Base-by-base conservation (phyloP, 2,113 vertebrate species). In the Perca flavescens region DNA sequence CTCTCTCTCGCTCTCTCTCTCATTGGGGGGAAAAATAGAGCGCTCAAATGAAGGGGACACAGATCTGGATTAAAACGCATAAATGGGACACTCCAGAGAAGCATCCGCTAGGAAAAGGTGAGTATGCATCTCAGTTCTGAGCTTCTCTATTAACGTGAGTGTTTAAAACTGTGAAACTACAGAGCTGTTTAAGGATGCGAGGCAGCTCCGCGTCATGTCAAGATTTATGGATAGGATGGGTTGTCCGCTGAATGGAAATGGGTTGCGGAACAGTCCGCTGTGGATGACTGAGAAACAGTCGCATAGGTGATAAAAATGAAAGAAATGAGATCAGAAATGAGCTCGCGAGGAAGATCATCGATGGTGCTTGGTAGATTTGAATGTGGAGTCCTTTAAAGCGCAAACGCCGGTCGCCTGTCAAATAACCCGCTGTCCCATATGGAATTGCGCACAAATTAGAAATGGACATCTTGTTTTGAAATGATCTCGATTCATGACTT, bases 61-160 rank as follows among this genome's bases (percentile, higher is more conserved):
- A 84, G 92, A 92, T 91, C 90, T 91, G 90, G 91, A 92, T 90
- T 91, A 89, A 92, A 92, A 90, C 78, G 89, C 88, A 74, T 84
- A 89, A 88, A 93, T 90, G 89, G 91, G 86, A 90, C 92, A 79
- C 79, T 78, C 77, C 75, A 11, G 86, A 83, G 78, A 58, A 79
- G 79, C 84, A 74, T 69, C 34, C 75, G 50, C 70, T 72, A 85
- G 90, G 80, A 80, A 83, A 89, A 87, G 94, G 94, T 94, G 83
- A 94, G 94, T 93, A 43, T 71, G 22, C 74, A 72, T 60, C 46
- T 79, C 77, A 19, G 67, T 74, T 49, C 2, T 4, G 52, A 21
- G 71, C 52, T 52, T 80, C 22, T 36, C 58, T 5, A 5, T 77
- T 65, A 17, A 57, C n/a, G 4, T 4, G 60, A 76, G 63, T 84